These are phyloP conservation scores for Drosophila yooni DNA, from an alignment of 2,888 invertebrate genomes.

Conservation along the genomic window DNA sequence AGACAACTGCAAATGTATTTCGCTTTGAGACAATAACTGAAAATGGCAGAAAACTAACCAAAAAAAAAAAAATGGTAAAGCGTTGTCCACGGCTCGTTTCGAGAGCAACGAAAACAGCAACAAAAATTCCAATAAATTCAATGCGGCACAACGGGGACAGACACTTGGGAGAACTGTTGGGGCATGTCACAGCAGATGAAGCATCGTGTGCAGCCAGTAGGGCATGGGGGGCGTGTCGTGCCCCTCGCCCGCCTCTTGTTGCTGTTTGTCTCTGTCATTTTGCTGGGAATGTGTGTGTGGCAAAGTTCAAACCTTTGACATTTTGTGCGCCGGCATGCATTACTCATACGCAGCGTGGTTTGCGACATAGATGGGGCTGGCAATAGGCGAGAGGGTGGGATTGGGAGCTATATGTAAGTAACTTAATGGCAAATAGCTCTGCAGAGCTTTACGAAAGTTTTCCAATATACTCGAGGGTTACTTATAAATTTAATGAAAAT, in stretches of 20 bases:
- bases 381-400: not conserved
- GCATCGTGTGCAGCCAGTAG: conserved; percentile 10
- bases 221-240: conserved; percentile 33
- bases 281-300: conserved; percentile 59
- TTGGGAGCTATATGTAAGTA: conserved; percentile 44
- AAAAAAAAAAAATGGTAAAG: conserved; percentile 27
- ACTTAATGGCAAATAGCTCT: conserved; percentile 59
- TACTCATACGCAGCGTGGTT: conserved; percentile 75
- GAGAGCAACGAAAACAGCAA: conserved; percentile 48
- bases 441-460: conserved; percentile 61
- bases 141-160: conserved; percentile 72
- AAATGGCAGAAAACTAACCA: conserved; percentile 20
- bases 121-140: conserved; percentile 81
- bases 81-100: conserved; percentile 47
- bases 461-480: conserved; percentile 57
- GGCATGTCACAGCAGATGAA: conserved; percentile 72
- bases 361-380: not conserved
- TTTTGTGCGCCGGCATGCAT: conserved; percentile 74
- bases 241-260: conserved; percentile 14
- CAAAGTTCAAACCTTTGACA: conserved; percentile 80
- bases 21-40: conserved; percentile 46
- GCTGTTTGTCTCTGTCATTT: conserved; percentile 64
- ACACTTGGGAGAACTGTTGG: conserved; percentile 78
- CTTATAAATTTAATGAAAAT: conserved; percentile 79
- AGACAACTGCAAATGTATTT: conserved; percentile 55